Evolutionary conservation across 1,140 invertebrate genomes (phyloP), one percentile per base, ranked within the genome.

Genomic region (Procambarus virginalis): DNA sequence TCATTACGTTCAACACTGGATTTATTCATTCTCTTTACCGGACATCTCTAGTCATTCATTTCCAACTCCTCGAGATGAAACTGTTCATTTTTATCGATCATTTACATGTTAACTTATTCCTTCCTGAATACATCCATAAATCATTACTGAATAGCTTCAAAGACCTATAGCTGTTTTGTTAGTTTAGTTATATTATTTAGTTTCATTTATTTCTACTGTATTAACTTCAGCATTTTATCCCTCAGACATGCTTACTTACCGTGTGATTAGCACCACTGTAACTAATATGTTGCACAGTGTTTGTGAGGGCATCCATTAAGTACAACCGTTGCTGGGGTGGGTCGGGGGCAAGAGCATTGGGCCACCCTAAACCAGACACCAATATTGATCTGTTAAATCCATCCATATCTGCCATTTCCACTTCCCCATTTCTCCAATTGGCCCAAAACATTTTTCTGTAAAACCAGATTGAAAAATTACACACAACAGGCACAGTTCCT

Each of bases 391-490:
- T 68, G 5, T 34, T 45, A 14, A 49, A 46, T 8, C 84, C 84
- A 48, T 85, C 84, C 84, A 85, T 20, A 22, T 77, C 55, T 46
- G 70, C 75, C 9, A 55, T 58, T 22, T 85, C 84, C 22, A 85
- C 75, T 9, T 45, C 34, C 6, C 70, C 70, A 17, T 9, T 22
- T 77, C n/a, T 75, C 84, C 84, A 85, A 6, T 75, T 55, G 0
- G 84, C 58, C 84, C 84, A 85, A 20, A 85, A 77, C 22, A 85
- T 55, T 60, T 85, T 85, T 60, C 84, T 85, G 55, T 46, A 68
- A 82, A 46, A 60, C 22, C 49, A n/a, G 68, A 55, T 73, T 55
- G 8, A n/a, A 34, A 73, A 34, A 73, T 9, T 34, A 64, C 60
- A 64, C 14, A 64, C 60, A 64, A 17, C 20, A 64, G 55, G 55